phyloP scores from a whole-genome alignment of 2,113 vertebrate genomes.

The Ailurus styani region DNA sequence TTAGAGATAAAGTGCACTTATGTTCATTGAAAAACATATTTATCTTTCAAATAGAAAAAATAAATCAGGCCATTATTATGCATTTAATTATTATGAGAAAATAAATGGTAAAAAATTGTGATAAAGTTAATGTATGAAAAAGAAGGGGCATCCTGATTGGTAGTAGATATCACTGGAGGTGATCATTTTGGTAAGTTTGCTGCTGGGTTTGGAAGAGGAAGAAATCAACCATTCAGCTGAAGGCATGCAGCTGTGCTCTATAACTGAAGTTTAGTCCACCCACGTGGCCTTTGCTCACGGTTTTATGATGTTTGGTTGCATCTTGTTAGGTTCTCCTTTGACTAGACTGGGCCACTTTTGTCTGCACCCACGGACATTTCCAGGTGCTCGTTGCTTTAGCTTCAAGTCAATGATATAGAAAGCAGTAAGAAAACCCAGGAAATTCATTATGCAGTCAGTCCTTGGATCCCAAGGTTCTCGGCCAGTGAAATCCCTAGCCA shows the following conservation, averaged over 20 bases:
- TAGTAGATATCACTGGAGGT: background rate
- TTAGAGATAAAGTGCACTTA: background rate
- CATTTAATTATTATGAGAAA: background rate
- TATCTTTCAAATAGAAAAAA: background rate
- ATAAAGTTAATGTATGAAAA: background rate
- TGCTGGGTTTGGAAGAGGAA: background rate
- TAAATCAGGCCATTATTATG: background rate
- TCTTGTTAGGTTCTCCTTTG: background rate
- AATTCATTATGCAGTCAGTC: background rate
- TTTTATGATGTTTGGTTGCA: background rate
- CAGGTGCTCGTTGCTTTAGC: background rate
- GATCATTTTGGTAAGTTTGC: background rate
- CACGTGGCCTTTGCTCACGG: background rate
- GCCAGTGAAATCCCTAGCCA: fast-evolving
- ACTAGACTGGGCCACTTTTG: background rate
- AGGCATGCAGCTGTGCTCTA: fast-evolving
- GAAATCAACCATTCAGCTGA: background rate
- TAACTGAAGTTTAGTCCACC: background rate
- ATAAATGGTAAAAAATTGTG: background rate
- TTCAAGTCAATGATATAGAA: background rate
- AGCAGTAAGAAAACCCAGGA: background rate
- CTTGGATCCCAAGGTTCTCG: background rate
- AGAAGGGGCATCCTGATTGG: background rate
- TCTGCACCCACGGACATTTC: background rate
- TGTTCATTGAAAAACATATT: background rate